phyloP scores from a whole-genome alignment of 2,888 invertebrate genomes.

The Pseudeuparius sepicola region DNA sequence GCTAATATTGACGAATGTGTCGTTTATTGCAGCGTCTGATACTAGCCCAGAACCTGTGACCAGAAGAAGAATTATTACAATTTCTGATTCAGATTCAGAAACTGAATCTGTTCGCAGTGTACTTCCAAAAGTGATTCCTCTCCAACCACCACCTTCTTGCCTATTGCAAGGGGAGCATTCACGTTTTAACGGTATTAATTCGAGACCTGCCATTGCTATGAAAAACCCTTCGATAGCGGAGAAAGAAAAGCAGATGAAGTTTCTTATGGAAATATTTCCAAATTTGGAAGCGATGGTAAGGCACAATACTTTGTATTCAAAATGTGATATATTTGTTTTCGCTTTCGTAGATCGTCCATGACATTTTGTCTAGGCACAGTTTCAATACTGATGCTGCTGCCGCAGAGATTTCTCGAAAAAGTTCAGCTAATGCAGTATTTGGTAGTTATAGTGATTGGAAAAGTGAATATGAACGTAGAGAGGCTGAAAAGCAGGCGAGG shows the following conservation, averaged over 20 bases:
- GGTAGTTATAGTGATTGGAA: conserved; percentile 31
- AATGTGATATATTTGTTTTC: conserved; percentile 6
- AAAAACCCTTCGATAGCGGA: conserved; percentile 35
- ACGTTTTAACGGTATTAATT: too few relatives aligned
- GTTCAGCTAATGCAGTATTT: conserved; percentile 24
- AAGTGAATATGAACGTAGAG: conserved; percentile 37
- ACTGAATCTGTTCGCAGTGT: too few relatives aligned
- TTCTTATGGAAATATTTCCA: conserved; percentile 54
- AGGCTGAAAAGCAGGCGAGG: conserved; percentile 28
- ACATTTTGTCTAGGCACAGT: conserved; percentile 43
- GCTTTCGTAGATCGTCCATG: conserved; percentile 42
- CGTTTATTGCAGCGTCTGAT: too few relatives aligned
- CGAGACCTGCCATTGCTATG: too few relatives aligned
- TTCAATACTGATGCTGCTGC: conserved; percentile 49
- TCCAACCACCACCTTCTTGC: too few relatives aligned
- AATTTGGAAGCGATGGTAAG: conserved; percentile 49
- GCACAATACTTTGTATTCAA: conserved; percentile 12
- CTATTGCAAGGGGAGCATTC: too few relatives aligned
- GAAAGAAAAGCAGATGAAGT: conserved; percentile 51
- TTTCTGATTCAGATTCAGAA: too few relatives aligned
- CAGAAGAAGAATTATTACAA: too few relatives aligned
- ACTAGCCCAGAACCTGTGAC: too few relatives aligned
- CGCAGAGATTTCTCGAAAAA: conserved; percentile 40
- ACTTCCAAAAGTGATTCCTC: too few relatives aligned
- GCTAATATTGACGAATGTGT: too few relatives aligned